phyloP scores from a whole-genome alignment of 2,113 vertebrate genomes.

The Oreochromis niloticus region DNA sequence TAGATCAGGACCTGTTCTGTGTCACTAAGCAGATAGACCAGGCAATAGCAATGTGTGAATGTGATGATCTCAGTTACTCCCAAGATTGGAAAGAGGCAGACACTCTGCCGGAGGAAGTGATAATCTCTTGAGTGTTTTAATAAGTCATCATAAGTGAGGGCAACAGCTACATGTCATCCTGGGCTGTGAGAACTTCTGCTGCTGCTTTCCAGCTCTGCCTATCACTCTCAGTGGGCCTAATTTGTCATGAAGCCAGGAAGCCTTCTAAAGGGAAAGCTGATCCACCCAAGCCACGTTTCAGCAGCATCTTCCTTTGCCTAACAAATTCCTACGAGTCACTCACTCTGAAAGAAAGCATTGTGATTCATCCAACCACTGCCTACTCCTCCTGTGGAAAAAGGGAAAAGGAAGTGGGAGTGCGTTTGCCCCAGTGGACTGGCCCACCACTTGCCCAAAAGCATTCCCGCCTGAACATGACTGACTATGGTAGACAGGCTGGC shows the following conservation, averaged over 20 bases:
- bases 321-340: conserved; percentile 66
- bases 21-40: conserved; percentile 39
- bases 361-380: conserved; percentile 46
- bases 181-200: conserved; percentile 3
- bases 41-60: conserved; percentile 56
- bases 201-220: neutral
- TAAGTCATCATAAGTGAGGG: conserved; percentile 8
- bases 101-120: neutral
- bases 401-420: conserved; percentile 31
- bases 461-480: conserved; percentile 32
- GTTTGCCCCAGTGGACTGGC: neutral
- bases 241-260: conserved; percentile 19
- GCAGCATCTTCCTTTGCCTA: conserved; percentile 40
- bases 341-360: conserved; percentile 71
- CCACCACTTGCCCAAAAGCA: neutral
- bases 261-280: conserved; percentile 34
- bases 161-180: neutral
- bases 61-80: conserved; percentile 48
- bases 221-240: neutral
- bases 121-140: neutral
- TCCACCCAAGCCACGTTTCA: conserved; percentile 51
- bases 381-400: conserved; percentile 26
- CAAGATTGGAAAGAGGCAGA: conserved; percentile 12
- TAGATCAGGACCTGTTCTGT: conserved; percentile 39
- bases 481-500: neutral